Evolutionary conservation across 1,140 invertebrate genomes (phyloP), one percentile per base, ranked within the genome.

Genomic region (Temnothorax curvispinosus): DNA sequence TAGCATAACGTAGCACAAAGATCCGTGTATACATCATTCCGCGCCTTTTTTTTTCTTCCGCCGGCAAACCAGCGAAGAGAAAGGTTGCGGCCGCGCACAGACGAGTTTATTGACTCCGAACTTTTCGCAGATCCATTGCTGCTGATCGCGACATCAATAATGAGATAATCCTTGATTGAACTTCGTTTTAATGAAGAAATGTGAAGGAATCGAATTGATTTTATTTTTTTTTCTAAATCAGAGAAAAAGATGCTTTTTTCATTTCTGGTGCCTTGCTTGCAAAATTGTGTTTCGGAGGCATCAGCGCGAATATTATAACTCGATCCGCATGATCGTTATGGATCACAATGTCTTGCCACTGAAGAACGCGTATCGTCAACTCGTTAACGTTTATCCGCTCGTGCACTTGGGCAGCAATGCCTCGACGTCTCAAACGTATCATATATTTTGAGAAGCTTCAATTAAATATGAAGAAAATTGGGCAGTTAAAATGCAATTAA

Each of bases 61-160:
- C 38, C 32, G 18, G 38, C 21, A 62, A 3, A 62, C n/a, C 54
- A n/a, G 1, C 32, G 9, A 15, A 21, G 50, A 50, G 78, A 76
- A 64, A 82, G 72, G 52, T n/a, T 32, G 27, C 27, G 44, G 44
- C 41, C 67, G 78, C 35, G 41, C 65, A 15, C 13, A 27, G 6
- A 18, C 41, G 47, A 71, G 86, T 88, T 84, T 85, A 50, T 88
- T 74, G 87, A 32, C 71, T 60, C 38, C 1, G 54, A 88, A 86
- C 86, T 88, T 91, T 64, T 41, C n/a, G 47, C 32, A 9, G 64
- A 65, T 41, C 15, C 64, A 27, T 54, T 6, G 5, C 18, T 8
- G 18, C 8, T n/a, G 15, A 71, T 86, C 69, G 18, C 7, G 5
- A 2, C 18, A 72, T 72, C 21, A 9, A 38, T 69, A 47, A 72